Base-by-base conservation (phyloP, 2,113 vertebrate genomes). In the Saguinus imperator region DNA sequence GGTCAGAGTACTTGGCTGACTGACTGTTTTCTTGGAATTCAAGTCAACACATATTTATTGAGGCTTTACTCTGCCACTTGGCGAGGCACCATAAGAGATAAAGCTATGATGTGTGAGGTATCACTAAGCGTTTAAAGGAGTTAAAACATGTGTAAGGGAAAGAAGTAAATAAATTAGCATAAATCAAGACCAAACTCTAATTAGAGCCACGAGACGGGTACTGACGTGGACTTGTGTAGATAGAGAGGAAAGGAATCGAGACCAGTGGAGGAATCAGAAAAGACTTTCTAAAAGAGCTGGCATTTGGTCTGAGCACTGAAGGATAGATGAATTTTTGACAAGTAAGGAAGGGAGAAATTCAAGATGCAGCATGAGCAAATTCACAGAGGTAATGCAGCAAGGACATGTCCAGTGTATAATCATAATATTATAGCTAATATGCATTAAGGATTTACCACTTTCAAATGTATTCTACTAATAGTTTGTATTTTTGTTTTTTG, bases 1-100 rank as follows among this genome's bases (percentile, higher is more conserved):
- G 80, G 27, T 94, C 50, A 95, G 66, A 92, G 37, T 94, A 87
- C 27, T 93, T 97, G 85, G 58, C 88, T 58, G 77, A 50, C n/a
- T 93, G 35, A n/a, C 23, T 92, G 25, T 90, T 95, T 97, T 85
- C 66, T 90, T 91, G 72, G 84, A 94, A 95, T 52, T 95, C 52
- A 72, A 91, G 52, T 92, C 81, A 96, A 91, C 57, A 94, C 86
- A 82, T 95, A 94, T 57, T 88, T 88, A 82, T 40, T 83, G 86
- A 95, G 72, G 18, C 32, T 91, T 86, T 77, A 79, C 7, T 75
- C 14, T 93, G 66, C 68, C 6, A 75, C 40, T 83, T 96, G 77
- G 55, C 27, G 88, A 91, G 77, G 73, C 40, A 14, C n/a, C 90
- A 12, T 29, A 83, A 81, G 64, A 94, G 32, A 80, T 52, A 85